Base-by-base conservation (phyloP, 2,113 vertebrate species). In the Phainopepla nitens region DNA sequence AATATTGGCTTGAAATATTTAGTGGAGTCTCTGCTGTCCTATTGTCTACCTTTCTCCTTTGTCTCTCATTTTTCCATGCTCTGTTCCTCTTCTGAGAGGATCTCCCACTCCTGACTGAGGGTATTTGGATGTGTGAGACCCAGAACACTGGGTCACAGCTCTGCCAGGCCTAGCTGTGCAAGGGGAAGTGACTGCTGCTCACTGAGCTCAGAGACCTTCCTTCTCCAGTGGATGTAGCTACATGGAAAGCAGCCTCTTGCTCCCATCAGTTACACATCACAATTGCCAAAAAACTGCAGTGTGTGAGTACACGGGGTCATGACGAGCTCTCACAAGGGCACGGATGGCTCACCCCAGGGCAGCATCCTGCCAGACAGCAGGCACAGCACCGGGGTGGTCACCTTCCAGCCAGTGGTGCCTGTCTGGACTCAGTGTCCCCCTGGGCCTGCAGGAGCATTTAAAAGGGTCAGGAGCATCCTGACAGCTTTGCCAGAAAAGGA, bases 271-370 rank as follows among this genome's bases (percentile, higher is more conserved):
- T 20, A 19, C 22, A 10, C 44, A 29, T n/a, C n/a, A 8, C 2
- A 0, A 33, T 4, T 15, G 24, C 24, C 68, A 47, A 53, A 33
- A 45, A 27, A 1, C 9, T 14, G 27, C 4, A 0, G 1, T 18
- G 45, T 2, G 2, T 27, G 72, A 54, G 28, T 1, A 3, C 3
- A 2, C 1, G 4, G 56, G 60, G 45, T 42, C 2, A 1, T 19
- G 66, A 61, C 28, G 58, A 39, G n/a, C 41, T 84, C 68, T 33
- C 22, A 49, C 49, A 22, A 54, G 58, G 7, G 1, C 33, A 17
- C 28, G 33, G 11, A 12, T 33, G 44, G 57, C 62, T 87, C 44
- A 22, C 6, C 24, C 0, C 0, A 21, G 21, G 42, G 58, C 41
- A 90, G 54, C 0, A 0, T 31, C 57, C 57, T 29, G 39, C 56